A percentile compares a stretch with the other conserved stretches of the same genome.
Conservation (phyloP, 1,140 invertebrate species). For the Oedothorax gibbosus region DNA sequence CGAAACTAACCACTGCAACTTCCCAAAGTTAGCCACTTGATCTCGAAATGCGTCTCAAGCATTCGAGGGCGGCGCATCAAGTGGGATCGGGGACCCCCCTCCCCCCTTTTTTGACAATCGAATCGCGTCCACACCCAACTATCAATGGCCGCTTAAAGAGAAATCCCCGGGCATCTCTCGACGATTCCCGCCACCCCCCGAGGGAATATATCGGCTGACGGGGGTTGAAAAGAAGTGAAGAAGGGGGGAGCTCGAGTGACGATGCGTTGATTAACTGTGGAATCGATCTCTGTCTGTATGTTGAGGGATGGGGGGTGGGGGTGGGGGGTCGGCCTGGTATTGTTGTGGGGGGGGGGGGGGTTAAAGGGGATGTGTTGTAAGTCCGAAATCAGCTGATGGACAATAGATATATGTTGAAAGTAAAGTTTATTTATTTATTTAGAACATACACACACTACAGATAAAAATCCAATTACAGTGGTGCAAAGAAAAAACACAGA, state of each 20-base stretch:
- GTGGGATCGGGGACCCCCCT: neutral
- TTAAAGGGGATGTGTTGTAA: too few relatives aligned
- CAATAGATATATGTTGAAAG: too few relatives aligned
- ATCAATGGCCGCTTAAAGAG: constrained; percentile 31
- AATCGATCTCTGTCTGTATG: neutral
- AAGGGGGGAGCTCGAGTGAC: constrained; percentile 19
- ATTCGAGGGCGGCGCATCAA: constrained; percentile 18
- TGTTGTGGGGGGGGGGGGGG: too few relatives aligned
- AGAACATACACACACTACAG: too few relatives aligned
- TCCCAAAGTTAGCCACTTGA: too few relatives aligned
- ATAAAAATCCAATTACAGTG: too few relatives aligned
- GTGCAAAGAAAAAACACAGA: too few relatives aligned
- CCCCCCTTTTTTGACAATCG: neutral
- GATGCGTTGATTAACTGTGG: constrained; percentile 42
- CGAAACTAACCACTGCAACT: too few relatives aligned
- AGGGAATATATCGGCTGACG: neutral
- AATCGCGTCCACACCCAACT: constrained; percentile 5
- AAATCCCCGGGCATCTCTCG: neutral
- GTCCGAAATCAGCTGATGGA: too few relatives aligned
- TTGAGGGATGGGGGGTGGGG: neutral
- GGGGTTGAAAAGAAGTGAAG: neutral
- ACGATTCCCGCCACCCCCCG: constrained; percentile 5
- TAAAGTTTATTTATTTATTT: too few relatives aligned
- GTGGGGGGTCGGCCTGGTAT: too few relatives aligned
- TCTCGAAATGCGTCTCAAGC: constrained; percentile 10